Base-by-base conservation (phyloP, 1,140 invertebrate genomes). In the Cotesia chilonis region DNA sequence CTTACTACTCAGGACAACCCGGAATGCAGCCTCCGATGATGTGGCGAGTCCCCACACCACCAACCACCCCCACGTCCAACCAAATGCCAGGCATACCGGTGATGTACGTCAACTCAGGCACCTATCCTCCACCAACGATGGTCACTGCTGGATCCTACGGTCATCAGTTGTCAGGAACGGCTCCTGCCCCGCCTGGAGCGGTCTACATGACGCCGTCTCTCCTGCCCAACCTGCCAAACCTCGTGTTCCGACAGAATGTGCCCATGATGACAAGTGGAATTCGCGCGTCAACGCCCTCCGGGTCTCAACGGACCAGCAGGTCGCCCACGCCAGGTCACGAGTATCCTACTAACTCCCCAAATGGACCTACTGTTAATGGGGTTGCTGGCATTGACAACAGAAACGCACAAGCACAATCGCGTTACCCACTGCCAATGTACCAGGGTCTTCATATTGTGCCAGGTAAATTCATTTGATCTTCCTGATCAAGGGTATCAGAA, bases 351-450 rank as follows among this genome's bases (percentile, higher is more conserved):
- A 72, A 67, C 35, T 82, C 80, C 74, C 36, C 67, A 35, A 66
- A 63, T 59, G 71, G 67, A 38, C 59, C 36, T 4, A 60, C 47
- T 20, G 20, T 12, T 35, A 20, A 36, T 9, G 76, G 71, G 72
- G 75, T 20, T 20, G 76, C 66, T 66, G 82, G 75, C 67, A 81
- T 80, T 66, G 84, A 85, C 67, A 75, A 75, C 72, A 81, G 84
- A 83, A 85, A 70, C 78, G 78, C 80, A 80, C 85, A 86, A 81
- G 70, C 80, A 68, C 83, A 83, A 75, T 75, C 83, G 75, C 83
- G 82, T 76, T 87, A 85, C 78, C 84, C 84, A 84, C 81, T 87
- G 82, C 83, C 85, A 85, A 83, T 87, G 82, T 86, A 86, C 80
- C 84, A 86, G 76, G 84, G 82, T 82, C 82, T 85, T 75, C 83